Evolutionary conservation across 2,888 invertebrate genomes (phyloP).

Genomic region (Petrolisthes manimaculis): DNA sequence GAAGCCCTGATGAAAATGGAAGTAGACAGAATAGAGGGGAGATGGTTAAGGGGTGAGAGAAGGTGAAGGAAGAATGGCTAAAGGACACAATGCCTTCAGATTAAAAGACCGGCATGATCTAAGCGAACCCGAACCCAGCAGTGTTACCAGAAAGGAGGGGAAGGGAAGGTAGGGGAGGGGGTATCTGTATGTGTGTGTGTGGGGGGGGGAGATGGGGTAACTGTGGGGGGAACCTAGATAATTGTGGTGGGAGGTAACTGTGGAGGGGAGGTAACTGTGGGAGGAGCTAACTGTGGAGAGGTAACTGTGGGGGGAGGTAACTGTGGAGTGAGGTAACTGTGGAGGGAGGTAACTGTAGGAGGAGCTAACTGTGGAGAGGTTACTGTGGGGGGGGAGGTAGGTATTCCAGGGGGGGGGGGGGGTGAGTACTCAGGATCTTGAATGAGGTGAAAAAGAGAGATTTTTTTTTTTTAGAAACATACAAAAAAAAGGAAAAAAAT

Average conservation of each 20-base stretch:
- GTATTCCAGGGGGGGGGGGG: no score
- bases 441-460: no score
- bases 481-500: no score
- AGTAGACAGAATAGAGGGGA: constrained; percentile 44
- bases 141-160: no score
- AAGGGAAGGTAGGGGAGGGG: not conserved
- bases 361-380: not conserved
- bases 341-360: no score
- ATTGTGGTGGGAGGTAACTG: not conserved
- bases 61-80: constrained; percentile 30
- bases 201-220: not conserved
- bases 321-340: not conserved
- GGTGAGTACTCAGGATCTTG: no score
- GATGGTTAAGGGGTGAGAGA: constrained; percentile 43
- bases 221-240: not conserved
- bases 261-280: not conserved
- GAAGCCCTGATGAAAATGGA: constrained; percentile 43
- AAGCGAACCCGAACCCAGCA: not conserved
- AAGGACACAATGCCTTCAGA: constrained; percentile 22
- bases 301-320: not conserved
- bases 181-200: not conserved
- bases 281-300: not conserved
- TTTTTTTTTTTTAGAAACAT: no score
- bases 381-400: not conserved
- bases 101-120: constrained; percentile 41